Conservation (phyloP, 2,888 invertebrate species). For the Drosophila picticornis region DNA sequence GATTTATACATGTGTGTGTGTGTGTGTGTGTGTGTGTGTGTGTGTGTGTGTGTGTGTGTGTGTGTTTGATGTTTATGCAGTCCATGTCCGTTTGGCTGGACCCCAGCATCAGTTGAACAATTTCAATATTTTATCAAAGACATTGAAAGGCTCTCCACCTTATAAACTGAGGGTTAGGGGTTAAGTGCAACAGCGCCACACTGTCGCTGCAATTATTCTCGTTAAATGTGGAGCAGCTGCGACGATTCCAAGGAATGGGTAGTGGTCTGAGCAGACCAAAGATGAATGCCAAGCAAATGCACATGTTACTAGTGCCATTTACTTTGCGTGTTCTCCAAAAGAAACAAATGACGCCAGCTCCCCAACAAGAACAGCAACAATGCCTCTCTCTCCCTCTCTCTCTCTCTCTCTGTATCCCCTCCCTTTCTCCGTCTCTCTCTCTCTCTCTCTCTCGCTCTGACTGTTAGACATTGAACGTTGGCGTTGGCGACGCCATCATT, state of each 20-base stretch:
- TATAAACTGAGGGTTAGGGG: conserved; percentile 37
- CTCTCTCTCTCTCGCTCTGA: neutral
- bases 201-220: conserved; percentile 81
- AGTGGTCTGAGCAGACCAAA: conserved; percentile 22
- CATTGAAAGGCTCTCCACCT: conserved; percentile 64
- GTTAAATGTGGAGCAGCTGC: conserved; percentile 73
- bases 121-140: conserved; percentile 81
- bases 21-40: conserved; percentile 8
- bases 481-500: conserved; percentile 58
- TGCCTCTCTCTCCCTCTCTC: neutral
- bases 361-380: conserved; percentile 28
- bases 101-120: conserved; percentile 75
- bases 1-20: conserved; percentile 50
- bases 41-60: conserved; percentile 7
- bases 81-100: conserved; percentile 70
- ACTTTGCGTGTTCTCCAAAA: conserved; percentile 79
- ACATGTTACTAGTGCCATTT: conserved; percentile 74
- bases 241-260: neutral
- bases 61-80: conserved; percentile 38
- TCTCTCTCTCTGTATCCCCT: neutral
- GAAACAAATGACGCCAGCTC: conserved; percentile 57
- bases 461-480: conserved; percentile 43
- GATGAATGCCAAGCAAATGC: conserved; percentile 80
- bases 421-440: neutral
- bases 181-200: conserved; percentile 79